These are phyloP conservation scores for Tridacna crocea DNA, from an alignment of 2,888 invertebrate species.

Conservation along the genomic window DNA sequence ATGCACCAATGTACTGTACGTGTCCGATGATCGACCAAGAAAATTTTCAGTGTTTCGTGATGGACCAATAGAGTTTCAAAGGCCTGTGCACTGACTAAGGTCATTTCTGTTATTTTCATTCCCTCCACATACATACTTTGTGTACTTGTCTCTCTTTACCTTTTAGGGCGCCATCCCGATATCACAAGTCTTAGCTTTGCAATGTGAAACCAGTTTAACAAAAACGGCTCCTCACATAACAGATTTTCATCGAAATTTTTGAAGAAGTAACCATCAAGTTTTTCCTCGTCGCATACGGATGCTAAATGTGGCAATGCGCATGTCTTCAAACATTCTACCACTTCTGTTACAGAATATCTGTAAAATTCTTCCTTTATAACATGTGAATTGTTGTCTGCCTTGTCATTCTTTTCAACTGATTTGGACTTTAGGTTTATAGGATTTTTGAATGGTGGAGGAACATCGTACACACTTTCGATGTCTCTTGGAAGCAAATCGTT, in stretches of 20 bases:
- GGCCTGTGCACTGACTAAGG: too few relatives aligned
- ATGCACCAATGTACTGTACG: too few relatives aligned
- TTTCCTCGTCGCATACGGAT: slow-evolving; percentile 46
- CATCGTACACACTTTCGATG: slow-evolving; percentile 9
- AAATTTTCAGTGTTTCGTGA: too few relatives aligned
- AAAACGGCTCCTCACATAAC: slow-evolving; percentile 47
- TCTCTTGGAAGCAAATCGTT: neutral
- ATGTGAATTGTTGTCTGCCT: neutral
- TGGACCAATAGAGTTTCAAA: too few relatives aligned
- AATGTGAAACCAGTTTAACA: slow-evolving; percentile 53
- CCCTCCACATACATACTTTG: too few relatives aligned
- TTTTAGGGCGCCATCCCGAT: slow-evolving; percentile 45
- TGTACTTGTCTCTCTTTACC: neutral
- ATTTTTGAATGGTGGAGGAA: neutral
- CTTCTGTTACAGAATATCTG: slow-evolving; percentile 48
- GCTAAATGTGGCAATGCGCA: slow-evolving; percentile 59
- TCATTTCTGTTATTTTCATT: too few relatives aligned
- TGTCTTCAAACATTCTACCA: slow-evolving; percentile 49
- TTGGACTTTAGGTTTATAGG: neutral
- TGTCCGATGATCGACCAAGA: too few relatives aligned
- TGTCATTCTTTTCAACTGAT: neutral
- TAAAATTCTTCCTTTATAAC: slow-evolving; percentile 29
- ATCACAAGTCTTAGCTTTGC: slow-evolving; percentile 53
- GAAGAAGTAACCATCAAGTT: slow-evolving; percentile 59
- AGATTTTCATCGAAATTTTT: slow-evolving; percentile 44